phyloP scores from a whole-genome alignment of 2,797 vertebrate genomes.

The Hipposideros larvatus region DNA sequence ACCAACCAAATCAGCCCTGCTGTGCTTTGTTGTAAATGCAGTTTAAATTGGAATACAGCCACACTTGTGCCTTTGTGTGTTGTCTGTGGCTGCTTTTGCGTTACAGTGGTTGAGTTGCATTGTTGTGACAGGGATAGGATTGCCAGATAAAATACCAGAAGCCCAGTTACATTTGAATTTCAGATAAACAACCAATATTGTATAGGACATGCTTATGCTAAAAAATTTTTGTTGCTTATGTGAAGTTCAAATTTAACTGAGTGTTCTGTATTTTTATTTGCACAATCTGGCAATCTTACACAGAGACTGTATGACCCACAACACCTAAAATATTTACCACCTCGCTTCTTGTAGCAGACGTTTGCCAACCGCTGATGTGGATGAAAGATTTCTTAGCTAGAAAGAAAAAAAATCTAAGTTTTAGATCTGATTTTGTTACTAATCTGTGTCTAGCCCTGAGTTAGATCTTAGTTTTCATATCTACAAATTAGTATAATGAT shows the following conservation, averaged over 20 bases:
- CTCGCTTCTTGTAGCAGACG: background rate
- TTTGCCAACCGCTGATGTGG: background rate
- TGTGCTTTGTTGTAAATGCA: background rate
- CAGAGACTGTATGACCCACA: background rate
- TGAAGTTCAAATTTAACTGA: background rate
- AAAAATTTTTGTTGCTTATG: slow-evolving; percentile 33
- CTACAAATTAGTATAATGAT: background rate
- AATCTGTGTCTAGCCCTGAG: background rate
- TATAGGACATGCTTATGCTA: background rate
- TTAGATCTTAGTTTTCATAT: background rate
- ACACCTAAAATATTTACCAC: background rate
- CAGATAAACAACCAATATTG: background rate
- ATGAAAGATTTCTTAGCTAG: slow-evolving; percentile 7
- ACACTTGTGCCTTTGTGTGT: background rate
- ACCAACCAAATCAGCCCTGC: background rate
- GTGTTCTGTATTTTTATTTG: background rate
- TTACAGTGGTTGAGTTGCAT: background rate
- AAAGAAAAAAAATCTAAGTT: background rate
- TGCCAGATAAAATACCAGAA: background rate
- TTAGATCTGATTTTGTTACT: background rate
- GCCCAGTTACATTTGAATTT: background rate
- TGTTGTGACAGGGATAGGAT: background rate
- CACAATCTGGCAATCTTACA: background rate
- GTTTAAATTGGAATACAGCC: background rate
- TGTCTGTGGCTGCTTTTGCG: background rate